Percentiles rank a stretch among this genome's conserved stretches.
These are phyloP conservation scores for Desoria tigrina DNA, from an alignment of 2,888 invertebrate genomes.

Conservation along the genomic window DNA sequence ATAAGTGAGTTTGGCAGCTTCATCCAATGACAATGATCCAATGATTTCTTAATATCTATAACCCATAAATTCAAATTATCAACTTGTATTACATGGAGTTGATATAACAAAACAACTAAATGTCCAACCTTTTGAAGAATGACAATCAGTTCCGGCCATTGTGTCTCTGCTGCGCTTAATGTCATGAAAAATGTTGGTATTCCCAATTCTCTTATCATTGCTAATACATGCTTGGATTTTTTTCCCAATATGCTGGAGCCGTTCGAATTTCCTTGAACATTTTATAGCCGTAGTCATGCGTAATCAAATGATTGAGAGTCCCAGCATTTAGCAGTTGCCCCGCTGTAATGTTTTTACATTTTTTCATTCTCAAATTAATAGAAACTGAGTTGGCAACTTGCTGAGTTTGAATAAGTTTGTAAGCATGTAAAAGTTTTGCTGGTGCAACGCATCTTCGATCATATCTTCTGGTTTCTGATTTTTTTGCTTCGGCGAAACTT, in stretches of 20 bases:
- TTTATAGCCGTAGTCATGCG: constrained; percentile 34
- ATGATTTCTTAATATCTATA: too few relatives aligned
- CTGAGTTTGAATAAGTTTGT: constrained; percentile 6
- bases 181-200: constrained; percentile 31
- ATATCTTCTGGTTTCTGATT: constrained; percentile 22
- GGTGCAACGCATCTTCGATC: constrained; percentile 18
- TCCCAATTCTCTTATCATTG: constrained; percentile 31
- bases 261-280: constrained; percentile 19
- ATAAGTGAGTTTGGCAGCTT: constrained; percentile 22
- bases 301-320: constrained; percentile 15
- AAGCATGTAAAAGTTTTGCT: constrained; percentile 7
- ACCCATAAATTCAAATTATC: too few relatives aligned
- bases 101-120: too few relatives aligned
- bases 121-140: constrained; percentile 7
- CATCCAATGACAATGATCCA: too few relatives aligned
- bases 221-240: constrained; percentile 29
- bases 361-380: neutral
- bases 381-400: constrained; percentile 5
- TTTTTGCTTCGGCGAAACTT: constrained; percentile 22
- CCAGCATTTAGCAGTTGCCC: neutral
- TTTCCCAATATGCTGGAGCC: constrained; percentile 29
- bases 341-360: constrained; percentile 2
- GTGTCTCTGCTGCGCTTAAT: constrained; percentile 25
- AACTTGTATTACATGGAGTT: too few relatives aligned
- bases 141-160: constrained; percentile 23